Evolutionary conservation across 2,888 invertebrate species (phyloP), one percentile per base, ranked within the genome.

Genomic region (Lathronympha strigana): DNA sequence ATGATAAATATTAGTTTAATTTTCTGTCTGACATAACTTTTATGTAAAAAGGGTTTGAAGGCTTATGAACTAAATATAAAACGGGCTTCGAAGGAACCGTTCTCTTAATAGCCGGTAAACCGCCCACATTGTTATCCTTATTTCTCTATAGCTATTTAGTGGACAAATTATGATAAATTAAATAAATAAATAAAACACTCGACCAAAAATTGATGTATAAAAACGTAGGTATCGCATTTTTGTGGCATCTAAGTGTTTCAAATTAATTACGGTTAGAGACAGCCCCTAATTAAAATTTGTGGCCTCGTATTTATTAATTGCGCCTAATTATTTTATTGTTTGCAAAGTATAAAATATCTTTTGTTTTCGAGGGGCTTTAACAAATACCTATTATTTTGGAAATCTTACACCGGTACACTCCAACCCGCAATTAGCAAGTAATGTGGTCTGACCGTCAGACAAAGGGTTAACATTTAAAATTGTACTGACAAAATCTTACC

Each of bases 271-370:
- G 72, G 72, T 68, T 63, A 67, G 63, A 68, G 71, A 67, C 50
- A 69, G 66, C 70, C 68, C 67, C 73, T 80, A 77, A 78, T 76
- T 77, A 74, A 73, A 71, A 69, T 73, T 74, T 72, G 74, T 72
- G 74, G 70, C 51, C 38, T 49, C 28, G 69, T 72, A 74, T 79
- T 78, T 70, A 80, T 77, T 71, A 69, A 70, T 67, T 61, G 45
- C 51, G 58, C 28, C 36, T 60, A 51, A 60, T 51, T 64, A 53
- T 25, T 25, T 58, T 19, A 58, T 33, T 63, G 50, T 45, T 64
- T n/a, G 51, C 43, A 28, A 53, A 58, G 36, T 60, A 45, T 31
- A 51, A 51, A 63, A 15, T 40, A 57, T 43, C n/a, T 36, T 19
- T 23, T 36, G 31, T 43, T 8, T 31, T 17, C 4, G 31, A 33